A percentile compares a stretch with the other conserved stretches of the same genome.
These are phyloP conservation scores for Lophotis ruficrista DNA, from an alignment of 2,113 vertebrate genomes.

Conservation along the genomic window DNA sequence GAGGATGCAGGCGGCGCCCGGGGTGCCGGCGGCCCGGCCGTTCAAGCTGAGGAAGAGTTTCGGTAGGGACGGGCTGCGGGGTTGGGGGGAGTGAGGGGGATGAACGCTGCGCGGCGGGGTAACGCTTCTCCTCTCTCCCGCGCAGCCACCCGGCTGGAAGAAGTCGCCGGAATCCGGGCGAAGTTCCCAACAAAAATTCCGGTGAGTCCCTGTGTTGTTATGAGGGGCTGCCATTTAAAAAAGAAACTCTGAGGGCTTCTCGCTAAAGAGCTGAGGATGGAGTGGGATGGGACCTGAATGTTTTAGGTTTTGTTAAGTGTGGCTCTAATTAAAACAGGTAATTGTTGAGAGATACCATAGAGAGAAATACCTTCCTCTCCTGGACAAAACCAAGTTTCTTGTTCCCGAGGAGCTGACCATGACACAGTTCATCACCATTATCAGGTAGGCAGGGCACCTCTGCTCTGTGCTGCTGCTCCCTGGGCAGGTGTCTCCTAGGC, in stretches of 20 bases:
- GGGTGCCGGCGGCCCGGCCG: slow-evolving; percentile 61
- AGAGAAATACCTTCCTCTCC: slow-evolving; percentile 82
- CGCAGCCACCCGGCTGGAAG: slow-evolving; percentile 83
- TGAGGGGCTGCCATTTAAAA: not conserved
- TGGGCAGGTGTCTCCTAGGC: not conserved
- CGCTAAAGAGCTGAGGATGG: not conserved
- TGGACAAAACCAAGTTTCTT: slow-evolving; percentile 93
- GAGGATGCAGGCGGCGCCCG: slow-evolving; percentile 77
- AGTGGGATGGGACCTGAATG: fast-evolving
- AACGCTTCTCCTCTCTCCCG: not conserved
- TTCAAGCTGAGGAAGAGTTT: slow-evolving; percentile 88
- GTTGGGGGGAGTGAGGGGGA: not conserved
- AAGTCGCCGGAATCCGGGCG: slow-evolving; percentile 84
- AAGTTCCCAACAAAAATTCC: slow-evolving; percentile 92
- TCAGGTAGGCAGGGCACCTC: slow-evolving; percentile 74
- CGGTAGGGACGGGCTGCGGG: slow-evolving; percentile 66
- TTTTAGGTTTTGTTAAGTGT: not conserved
- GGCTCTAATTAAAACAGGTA: slow-evolving; percentile 73
- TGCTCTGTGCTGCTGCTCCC: not conserved
- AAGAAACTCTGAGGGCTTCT: fast-evolving
- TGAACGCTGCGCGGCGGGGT: not conserved
- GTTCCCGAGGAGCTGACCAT: slow-evolving; percentile 89
- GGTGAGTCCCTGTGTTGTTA: slow-evolving; percentile 63
- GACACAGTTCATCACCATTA: slow-evolving; percentile 87
- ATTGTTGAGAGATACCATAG: slow-evolving; percentile 86